Conservation (phyloP, 2,888 invertebrate species). For the Drosophila borborema region DNA sequence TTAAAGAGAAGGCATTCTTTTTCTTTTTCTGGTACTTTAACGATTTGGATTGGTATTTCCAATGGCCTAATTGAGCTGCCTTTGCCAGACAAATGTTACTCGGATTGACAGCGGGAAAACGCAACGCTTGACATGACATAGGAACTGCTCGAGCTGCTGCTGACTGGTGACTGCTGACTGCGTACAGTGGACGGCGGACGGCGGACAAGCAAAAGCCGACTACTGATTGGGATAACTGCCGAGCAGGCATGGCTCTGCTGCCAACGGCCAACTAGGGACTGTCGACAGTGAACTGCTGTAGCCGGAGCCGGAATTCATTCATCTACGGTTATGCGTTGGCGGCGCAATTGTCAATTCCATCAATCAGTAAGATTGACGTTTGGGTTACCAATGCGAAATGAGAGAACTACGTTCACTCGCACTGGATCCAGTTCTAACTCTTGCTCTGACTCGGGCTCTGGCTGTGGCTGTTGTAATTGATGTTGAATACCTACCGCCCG, state of each 20-base stretch:
- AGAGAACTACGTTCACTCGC: conserved; percentile 48
- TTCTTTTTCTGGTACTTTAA: conserved; percentile 10
- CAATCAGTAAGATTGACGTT: conserved; percentile 74
- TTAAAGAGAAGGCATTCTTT: background rate
- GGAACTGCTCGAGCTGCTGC: conserved; percentile 35
- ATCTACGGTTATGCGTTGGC: conserved; percentile 41
- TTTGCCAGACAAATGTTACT: conserved; percentile 67
- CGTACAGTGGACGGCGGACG: conserved; percentile 10
- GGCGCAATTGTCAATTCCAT: conserved; percentile 74
- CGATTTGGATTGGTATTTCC: conserved; percentile 29
- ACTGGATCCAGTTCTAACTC: conserved; percentile 11
- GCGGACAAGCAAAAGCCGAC: conserved; percentile 8
- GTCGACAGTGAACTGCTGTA: background rate
- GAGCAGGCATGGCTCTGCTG: background rate
- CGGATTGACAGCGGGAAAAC: conserved; percentile 67
- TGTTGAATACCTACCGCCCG: conserved; percentile 38
- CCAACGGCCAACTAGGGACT: background rate
- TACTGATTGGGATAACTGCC: conserved; percentile 7
- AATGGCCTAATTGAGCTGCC: conserved; percentile 66
- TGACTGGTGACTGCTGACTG: conserved; percentile 23
- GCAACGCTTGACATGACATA: conserved; percentile 60
- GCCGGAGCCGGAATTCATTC: conserved; percentile 6
- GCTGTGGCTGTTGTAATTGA: conserved; percentile 63
- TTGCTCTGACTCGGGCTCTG: conserved; percentile 21
- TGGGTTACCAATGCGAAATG: conserved; percentile 54